Evolutionary conservation across 1,140 invertebrate genomes (phyloP), one percentile per base, ranked within the genome.

Genomic region (Rhizoglyphus robini): DNA sequence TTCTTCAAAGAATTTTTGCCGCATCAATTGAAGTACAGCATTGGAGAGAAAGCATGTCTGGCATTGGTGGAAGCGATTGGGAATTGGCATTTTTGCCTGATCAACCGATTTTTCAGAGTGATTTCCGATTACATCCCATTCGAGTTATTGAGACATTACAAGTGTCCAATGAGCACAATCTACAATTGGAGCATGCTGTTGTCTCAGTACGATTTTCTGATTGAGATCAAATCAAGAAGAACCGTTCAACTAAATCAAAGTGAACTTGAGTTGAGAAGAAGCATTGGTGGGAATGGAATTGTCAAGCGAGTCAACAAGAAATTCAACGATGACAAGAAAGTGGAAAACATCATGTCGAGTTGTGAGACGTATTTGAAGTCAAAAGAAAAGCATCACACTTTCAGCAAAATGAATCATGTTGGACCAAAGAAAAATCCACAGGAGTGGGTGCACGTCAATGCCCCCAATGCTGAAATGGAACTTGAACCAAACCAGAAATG

Each of bases 31-130:
- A 77, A 78, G 15, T 83, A 82, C 69, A 71, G 72, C 20, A 76
- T 81, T 65, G 71, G 79, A 3, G 79, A 84, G 34, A 77, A 77
- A 68, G 81, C 83, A 72, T 79, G 74, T 0, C 71, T 79, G 13
- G 73, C 75, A 3, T 74, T 82, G 30, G 66, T 80, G 46, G 79
- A 74, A 72, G 76, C 75, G n/a, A 65, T 79, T 51, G 68, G 72
- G 74, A 69, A 76, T 65, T 81, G 81, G 69, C 76, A 81, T 65
- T 69, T 81, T 57, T 82, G 78, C 67, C 58, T 80, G 8, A 78
- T 73, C 67, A 77, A 75, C 5, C 65, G 72, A 4, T 65, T 71
- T 27, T 78, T 81, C 60, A 69, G 67, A 2, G 68, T 80, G 20
- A 46, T 73, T 25, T 80, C 78, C 5, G 79, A 81, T 68, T 76